phyloP scores from a whole-genome alignment of 2,888 invertebrate genomes.

The Cacoxenus indagator region DNA sequence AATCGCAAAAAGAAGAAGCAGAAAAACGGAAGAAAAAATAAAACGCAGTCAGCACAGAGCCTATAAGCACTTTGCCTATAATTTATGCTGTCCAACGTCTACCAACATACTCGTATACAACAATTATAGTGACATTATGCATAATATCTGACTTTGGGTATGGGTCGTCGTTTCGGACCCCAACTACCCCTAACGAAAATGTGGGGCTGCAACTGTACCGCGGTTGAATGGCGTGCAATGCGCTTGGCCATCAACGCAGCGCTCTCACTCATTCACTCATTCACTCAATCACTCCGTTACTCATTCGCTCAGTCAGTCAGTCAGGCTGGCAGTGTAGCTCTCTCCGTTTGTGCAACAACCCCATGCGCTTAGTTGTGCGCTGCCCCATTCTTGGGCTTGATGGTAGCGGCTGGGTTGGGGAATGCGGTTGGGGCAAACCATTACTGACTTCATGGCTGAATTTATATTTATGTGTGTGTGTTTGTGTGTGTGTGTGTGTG shows the following conservation, averaged over 20 bases:
- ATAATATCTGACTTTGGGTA: conserved; percentile 13
- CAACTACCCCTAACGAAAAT: neutral
- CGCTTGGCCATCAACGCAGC: conserved; percentile 14
- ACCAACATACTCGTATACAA: neutral
- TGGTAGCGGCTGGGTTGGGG: conserved; percentile 32
- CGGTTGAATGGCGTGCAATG: conserved; percentile 23
- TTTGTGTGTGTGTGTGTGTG: neutral
- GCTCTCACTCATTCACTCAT: neutral
- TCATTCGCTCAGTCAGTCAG: neutral
- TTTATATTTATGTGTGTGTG: no score
- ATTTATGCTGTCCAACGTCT: conserved; percentile 16
- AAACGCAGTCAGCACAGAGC: neutral
- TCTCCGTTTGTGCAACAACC: conserved; percentile 7
- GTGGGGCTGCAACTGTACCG: conserved; percentile 5
- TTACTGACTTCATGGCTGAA: neutral
- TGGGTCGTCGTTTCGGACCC: neutral
- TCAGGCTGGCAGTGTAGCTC: conserved; percentile 22
- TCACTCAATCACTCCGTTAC: neutral
- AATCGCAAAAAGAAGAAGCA: conserved; percentile 37
- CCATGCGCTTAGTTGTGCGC: neutral
- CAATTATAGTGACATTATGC: conserved; percentile 19
- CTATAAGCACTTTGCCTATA: neutral
- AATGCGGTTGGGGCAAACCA: no score
- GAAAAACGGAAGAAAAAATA: conserved; percentile 55
- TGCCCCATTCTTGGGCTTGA: conserved; percentile 23